phyloP scores from a whole-genome alignment of 2,797 vertebrate genomes.

The Acrossocheilus fasciatus region DNA sequence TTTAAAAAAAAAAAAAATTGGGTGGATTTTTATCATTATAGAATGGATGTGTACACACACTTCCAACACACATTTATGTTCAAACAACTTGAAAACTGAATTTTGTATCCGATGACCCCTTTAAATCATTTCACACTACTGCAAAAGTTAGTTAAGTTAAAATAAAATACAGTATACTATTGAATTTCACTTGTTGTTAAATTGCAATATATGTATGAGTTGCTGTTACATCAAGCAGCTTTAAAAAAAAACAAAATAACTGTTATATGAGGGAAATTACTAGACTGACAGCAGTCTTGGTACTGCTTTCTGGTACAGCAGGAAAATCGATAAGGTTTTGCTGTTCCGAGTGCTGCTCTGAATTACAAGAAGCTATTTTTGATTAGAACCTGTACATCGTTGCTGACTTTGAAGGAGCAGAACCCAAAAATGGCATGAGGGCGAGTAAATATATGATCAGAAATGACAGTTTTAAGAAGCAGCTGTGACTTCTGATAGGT shows the following conservation, averaged over 20 bases:
- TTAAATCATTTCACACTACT: background rate
- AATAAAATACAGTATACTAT: background rate
- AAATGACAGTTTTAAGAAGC: slow-evolving; percentile 47
- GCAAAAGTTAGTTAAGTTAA: background rate
- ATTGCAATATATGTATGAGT: background rate
- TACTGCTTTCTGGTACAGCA: background rate
- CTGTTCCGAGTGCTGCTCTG: background rate
- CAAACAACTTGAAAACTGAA: too few relatives aligned
- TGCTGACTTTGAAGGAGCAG: slow-evolving; percentile 16
- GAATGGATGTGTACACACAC: too few relatives aligned
- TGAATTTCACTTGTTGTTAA: too few relatives aligned
- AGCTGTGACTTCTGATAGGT: slow-evolving; percentile 20
- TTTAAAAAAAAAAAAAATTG: too few relatives aligned
- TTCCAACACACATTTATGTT: too few relatives aligned
- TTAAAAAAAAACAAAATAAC: slow-evolving; percentile 6
- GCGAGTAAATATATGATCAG: slow-evolving; percentile 21
- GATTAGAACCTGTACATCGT: slow-evolving; percentile 13
- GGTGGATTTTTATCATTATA: too few relatives aligned
- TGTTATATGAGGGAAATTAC: slow-evolving; percentile 11
- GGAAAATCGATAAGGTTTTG: slow-evolving; percentile 25
- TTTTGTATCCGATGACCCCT: too few relatives aligned
- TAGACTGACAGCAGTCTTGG: slow-evolving; percentile 18
- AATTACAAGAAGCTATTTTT: slow-evolving; percentile 44
- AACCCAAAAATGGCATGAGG: slow-evolving; percentile 11
- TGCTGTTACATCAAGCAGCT: background rate